phyloP scores from a whole-genome alignment of 1,140 invertebrate species.

The Pristionchus pacificus region DNA sequence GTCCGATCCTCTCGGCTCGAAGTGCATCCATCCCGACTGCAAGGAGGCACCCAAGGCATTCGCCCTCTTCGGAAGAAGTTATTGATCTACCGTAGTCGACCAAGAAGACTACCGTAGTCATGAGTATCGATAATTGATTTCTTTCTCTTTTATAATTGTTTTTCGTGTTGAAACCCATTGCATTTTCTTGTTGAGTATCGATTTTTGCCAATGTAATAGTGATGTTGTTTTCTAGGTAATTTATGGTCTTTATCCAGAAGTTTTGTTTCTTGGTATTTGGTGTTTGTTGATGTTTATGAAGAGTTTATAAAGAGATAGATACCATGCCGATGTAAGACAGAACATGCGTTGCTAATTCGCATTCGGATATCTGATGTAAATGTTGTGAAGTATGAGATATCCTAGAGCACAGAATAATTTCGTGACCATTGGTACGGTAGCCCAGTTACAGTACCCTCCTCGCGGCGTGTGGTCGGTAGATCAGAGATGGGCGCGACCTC shows the following conservation, averaged over 20 bases:
- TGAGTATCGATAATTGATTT: not conserved
- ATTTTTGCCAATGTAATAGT: not conserved
- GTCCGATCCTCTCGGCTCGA: slow-evolving; percentile 64
- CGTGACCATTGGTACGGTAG: not conserved
- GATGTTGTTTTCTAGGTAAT: not conserved
- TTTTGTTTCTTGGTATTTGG: not conserved
- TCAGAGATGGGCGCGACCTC: not conserved
- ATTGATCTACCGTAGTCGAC: too few relatives aligned
- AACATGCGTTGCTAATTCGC: not conserved
- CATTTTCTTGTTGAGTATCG: not conserved
- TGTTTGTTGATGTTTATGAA: too few relatives aligned
- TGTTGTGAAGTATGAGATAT: too few relatives aligned
- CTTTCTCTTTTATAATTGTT: not conserved
- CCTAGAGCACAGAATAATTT: too few relatives aligned
- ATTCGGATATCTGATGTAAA: too few relatives aligned
- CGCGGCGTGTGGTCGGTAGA: not conserved
- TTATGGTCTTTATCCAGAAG: not conserved
- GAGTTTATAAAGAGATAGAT: too few relatives aligned
- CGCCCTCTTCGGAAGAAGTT: slow-evolving; percentile 91
- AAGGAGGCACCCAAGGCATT: slow-evolving; percentile 75
- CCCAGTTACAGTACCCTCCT: not conserved
- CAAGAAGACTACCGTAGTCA: too few relatives aligned
- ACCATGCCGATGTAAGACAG: too few relatives aligned
- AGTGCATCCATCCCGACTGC: slow-evolving; percentile 85
- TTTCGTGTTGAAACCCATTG: not conserved